A percentile compares a stretch with the other conserved stretches of the same genome.
Conservation (phyloP, 2,113 vertebrate species). For the Callithrix jacchus region DNA sequence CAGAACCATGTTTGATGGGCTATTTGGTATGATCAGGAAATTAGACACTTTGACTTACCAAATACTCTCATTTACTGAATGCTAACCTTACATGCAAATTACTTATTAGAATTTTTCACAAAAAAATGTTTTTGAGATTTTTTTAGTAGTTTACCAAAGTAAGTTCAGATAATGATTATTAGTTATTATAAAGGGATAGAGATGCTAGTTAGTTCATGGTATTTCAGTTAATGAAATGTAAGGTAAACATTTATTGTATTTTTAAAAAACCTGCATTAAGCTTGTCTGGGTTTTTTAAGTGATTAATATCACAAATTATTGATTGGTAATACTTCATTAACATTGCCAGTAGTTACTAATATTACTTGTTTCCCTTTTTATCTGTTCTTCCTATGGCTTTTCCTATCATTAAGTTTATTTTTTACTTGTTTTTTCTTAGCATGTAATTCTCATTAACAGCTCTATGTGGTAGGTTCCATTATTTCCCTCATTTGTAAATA, state of each 20-base stretch:
- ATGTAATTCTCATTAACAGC: slow-evolving; percentile 31
- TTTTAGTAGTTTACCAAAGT: slow-evolving; percentile 6
- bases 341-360: slow-evolving; percentile 9
- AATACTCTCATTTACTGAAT: neutral
- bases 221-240: slow-evolving; percentile 15
- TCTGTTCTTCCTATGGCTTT: neutral
- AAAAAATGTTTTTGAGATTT: neutral
- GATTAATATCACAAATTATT: slow-evolving; percentile 21
- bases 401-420: neutral
- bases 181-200: neutral
- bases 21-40: neutral
- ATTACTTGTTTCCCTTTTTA: neutral
- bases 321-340: neutral
- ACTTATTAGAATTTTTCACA: slow-evolving; percentile 1
- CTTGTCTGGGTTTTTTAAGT: neutral
- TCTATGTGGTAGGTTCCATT: neutral
- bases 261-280: neutral
- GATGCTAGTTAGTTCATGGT: neutral
- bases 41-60: neutral
- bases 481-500: neutral
- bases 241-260: neutral
- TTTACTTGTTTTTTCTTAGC: neutral
- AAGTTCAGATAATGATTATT: slow-evolving; percentile 1
- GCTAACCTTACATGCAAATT: neutral
- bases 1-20: neutral